A percentile compares a stretch with the other conserved stretches of the same genome.
These are phyloP conservation scores for Ailuropoda melanoleuca DNA, from an alignment of 2,113 vertebrate genomes.

Conservation along the genomic window DNA sequence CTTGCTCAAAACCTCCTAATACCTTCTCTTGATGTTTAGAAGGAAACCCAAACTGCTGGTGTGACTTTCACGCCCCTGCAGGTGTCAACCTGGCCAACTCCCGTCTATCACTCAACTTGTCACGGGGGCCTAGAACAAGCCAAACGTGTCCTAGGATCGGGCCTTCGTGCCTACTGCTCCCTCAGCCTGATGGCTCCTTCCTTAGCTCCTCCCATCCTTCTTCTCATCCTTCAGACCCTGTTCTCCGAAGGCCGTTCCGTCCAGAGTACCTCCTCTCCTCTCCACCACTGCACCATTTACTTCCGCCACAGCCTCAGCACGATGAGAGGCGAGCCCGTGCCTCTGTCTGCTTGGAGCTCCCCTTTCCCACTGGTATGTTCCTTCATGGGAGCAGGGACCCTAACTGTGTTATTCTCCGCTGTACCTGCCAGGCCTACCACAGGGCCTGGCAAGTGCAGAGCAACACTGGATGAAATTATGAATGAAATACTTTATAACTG, in stretches of 20 bases:
- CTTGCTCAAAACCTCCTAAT: background rate
- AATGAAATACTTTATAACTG: background rate
- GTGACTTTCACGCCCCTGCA: background rate
- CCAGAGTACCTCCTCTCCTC: background rate
- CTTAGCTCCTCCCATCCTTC: background rate
- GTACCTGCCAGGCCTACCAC: background rate
- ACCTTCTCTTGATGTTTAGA: background rate
- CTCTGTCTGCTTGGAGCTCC: background rate
- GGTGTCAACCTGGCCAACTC: background rate
- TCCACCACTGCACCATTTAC: background rate
- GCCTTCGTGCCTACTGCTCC: background rate
- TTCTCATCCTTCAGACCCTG: background rate
- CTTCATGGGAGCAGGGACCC: background rate
- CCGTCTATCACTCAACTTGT: background rate
- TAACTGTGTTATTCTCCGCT: background rate
- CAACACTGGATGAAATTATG: background rate
- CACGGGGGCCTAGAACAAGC: background rate
- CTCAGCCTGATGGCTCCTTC: background rate
- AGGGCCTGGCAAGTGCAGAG: background rate
- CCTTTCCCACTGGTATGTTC: no score
- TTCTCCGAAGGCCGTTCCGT: background rate
- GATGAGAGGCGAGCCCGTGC: background rate
- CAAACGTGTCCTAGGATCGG: background rate
- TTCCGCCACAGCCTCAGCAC: background rate
- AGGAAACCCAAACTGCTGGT: background rate